Evolutionary conservation across 2,797 vertebrate species (phyloP).

Genomic region (Carapus acus): DNA sequence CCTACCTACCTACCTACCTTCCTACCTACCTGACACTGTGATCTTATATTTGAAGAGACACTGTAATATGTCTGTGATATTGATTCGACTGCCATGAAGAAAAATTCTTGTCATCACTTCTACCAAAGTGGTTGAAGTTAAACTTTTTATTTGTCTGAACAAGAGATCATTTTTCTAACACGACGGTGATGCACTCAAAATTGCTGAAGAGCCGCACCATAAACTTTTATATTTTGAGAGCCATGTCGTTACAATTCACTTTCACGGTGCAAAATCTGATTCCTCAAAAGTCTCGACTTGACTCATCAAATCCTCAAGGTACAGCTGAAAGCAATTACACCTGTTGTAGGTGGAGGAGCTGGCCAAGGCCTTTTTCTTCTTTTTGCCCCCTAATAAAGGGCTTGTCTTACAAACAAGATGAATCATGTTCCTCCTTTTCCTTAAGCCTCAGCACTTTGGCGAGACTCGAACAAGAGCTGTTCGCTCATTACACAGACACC

Average conservation of each 20-base stretch:
- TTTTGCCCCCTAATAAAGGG: slow-evolving; percentile 61
- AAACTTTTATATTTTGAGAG: slow-evolving; percentile 38
- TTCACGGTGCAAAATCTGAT: slow-evolving; percentile 38
- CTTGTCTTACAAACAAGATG: slow-evolving; percentile 65
- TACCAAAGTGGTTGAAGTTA: too few relatives aligned
- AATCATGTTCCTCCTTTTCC: slow-evolving; percentile 64
- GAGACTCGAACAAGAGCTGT: slow-evolving; percentile 46
- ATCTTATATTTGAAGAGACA: too few relatives aligned
- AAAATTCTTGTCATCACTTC: too few relatives aligned
- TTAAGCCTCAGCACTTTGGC: slow-evolving; percentile 62
- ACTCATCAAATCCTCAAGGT: slow-evolving; percentile 70
- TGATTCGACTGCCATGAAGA: too few relatives aligned
- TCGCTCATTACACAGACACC: slow-evolving; percentile 53
- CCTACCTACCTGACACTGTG: too few relatives aligned
- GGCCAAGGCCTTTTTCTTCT: slow-evolving; percentile 47
- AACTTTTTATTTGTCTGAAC: too few relatives aligned
- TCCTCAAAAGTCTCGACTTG: slow-evolving; percentile 58
- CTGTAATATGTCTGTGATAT: too few relatives aligned
- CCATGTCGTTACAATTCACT: slow-evolving; percentile 49
- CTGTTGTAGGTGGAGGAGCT: slow-evolving; percentile 51
- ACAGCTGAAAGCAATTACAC: slow-evolving; percentile 68
- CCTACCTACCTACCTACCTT: too few relatives aligned
- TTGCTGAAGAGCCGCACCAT: slow-evolving; percentile 24
- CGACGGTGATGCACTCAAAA: slow-evolving; percentile 31
- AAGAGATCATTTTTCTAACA: slow-evolving; percentile 37